A percentile compares a stretch with the other conserved stretches of the same genome.
Conservation (phyloP, 2,888 invertebrate genomes). For the Drosophila subquinaria region DNA sequence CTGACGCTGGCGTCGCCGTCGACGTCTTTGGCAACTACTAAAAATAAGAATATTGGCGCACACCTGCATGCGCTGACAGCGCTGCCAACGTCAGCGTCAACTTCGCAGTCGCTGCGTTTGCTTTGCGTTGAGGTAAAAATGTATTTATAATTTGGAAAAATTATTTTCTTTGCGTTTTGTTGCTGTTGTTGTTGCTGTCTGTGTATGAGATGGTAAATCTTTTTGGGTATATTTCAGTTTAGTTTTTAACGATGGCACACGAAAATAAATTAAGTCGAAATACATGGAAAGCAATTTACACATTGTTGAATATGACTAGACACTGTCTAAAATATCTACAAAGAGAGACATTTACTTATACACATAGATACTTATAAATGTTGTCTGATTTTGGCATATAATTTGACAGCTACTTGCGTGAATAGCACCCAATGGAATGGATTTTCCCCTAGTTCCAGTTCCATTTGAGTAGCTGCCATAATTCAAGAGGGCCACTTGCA, state of each 20-base stretch:
- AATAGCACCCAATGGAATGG: conserved; percentile 20
- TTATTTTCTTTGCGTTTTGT: conserved; percentile 48
- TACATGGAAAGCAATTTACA: conserved; percentile 71
- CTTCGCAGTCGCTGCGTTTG: conserved; percentile 9
- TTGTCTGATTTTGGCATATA: conserved; percentile 35
- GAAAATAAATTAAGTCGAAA: conserved; percentile 48
- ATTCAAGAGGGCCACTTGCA: conserved; percentile 43
- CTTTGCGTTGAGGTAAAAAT: conserved; percentile 74
- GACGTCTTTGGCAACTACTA: conserved; percentile 50
- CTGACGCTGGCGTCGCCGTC: conserved; percentile 10
- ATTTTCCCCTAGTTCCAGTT: conserved; percentile 3
- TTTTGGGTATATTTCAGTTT: conserved; percentile 49
- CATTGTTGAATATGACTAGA: conserved; percentile 66
- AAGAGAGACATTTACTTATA: conserved; percentile 12
- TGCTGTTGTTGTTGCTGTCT: conserved; percentile 1
- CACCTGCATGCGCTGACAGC: conserved; percentile 61
- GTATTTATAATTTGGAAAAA: conserved; percentile 78
- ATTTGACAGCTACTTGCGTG: conserved; percentile 51
- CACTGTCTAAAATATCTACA: too few relatives aligned
- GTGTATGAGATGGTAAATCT: conserved; percentile 26
- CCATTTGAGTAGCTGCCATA: conserved; percentile 49
- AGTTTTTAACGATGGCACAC: conserved; percentile 57
- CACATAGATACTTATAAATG: not conserved
- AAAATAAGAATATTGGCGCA: conserved; percentile 69
- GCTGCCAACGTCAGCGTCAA: conserved; percentile 26